These are phyloP conservation scores for Elysia chlorotica DNA, from an alignment of 1,140 invertebrate genomes.

Conservation along the genomic window DNA sequence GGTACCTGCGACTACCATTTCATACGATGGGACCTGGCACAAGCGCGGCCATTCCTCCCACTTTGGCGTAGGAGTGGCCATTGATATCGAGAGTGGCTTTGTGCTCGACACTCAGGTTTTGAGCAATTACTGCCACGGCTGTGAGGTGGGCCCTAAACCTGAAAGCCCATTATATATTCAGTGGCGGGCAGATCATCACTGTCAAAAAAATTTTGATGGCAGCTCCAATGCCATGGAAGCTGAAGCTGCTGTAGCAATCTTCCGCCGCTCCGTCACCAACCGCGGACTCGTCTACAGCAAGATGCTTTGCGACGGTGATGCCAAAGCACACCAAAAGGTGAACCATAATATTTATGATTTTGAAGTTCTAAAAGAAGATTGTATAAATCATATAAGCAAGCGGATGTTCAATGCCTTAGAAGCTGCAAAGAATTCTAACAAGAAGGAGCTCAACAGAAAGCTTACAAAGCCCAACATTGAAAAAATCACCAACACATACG, in stretches of 20 bases:
- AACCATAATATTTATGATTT: neutral
- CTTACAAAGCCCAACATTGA: neutral
- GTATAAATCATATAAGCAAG: neutral
- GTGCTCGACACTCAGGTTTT: neutral
- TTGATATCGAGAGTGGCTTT: neutral
- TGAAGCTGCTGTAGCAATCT: neutral
- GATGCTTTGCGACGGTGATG: neutral
- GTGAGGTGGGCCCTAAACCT: neutral
- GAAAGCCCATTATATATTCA: neutral
- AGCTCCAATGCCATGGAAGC: neutral
- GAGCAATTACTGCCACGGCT: neutral
- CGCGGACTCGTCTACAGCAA: neutral
- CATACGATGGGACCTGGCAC: slow-evolving; percentile 4
- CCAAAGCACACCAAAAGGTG: neutral
- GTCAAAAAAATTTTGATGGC: neutral
- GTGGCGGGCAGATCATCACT: neutral
- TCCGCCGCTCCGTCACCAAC: neutral
- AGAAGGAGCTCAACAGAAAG: neutral
- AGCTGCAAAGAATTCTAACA: neutral
- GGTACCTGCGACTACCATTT: neutral
- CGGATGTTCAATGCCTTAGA: neutral
- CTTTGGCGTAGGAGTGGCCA: neutral
- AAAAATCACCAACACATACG: slow-evolving; percentile 1
- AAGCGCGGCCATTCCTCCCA: neutral
- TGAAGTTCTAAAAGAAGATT: neutral